Evolutionary conservation across 2,797 vertebrate genomes (phyloP).

Genomic region (Harpagifer antarcticus): DNA sequence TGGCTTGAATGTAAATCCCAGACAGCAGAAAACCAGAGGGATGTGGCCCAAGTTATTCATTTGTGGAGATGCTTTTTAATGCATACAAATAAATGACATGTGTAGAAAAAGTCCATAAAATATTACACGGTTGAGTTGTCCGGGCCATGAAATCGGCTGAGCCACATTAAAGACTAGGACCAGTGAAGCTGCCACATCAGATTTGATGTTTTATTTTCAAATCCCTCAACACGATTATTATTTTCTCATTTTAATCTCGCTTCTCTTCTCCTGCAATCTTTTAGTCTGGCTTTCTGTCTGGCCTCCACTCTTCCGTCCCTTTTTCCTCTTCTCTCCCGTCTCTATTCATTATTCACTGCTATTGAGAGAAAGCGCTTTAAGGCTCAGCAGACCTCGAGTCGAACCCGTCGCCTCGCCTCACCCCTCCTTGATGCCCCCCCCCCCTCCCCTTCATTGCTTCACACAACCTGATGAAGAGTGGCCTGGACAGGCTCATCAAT

Average conservation of each 20-base stretch:
- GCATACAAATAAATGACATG: slow-evolving; percentile 33
- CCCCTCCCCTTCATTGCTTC: slow-evolving; percentile 20
- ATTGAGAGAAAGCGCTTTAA: slow-evolving; percentile 38
- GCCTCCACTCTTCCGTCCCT: slow-evolving; percentile 33
- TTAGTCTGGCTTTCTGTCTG: slow-evolving; percentile 34
- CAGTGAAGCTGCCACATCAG: slow-evolving; percentile 30
- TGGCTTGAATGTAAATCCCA: slow-evolving; percentile 38
- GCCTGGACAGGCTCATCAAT: slow-evolving; percentile 75
- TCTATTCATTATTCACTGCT: slow-evolving; percentile 55
- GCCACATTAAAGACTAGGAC: slow-evolving; percentile 50
- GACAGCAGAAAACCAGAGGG: slow-evolving; percentile 49
- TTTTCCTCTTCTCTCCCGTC: slow-evolving; percentile 29
- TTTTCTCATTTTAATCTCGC: slow-evolving; percentile 54
- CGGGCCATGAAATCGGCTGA: slow-evolving; percentile 24
- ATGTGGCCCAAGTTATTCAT: slow-evolving; percentile 6
- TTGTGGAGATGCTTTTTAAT: slow-evolving; percentile 15
- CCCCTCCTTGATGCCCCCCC: slow-evolving; percentile 23
- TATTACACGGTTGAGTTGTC: slow-evolving; percentile 35
- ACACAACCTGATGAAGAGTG: slow-evolving; percentile 66
- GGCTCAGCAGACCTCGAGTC: slow-evolving; percentile 56
- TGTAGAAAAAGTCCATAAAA: slow-evolving; percentile 30
- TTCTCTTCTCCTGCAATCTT: slow-evolving; percentile 33
- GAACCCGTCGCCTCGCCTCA: slow-evolving; percentile 54
- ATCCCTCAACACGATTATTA: slow-evolving; percentile 54
- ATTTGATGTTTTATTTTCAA: slow-evolving; percentile 54